Evolutionary conservation across 2,797 vertebrate genomes (phyloP).

Genomic region (Cryptoprocta ferox): DNA sequence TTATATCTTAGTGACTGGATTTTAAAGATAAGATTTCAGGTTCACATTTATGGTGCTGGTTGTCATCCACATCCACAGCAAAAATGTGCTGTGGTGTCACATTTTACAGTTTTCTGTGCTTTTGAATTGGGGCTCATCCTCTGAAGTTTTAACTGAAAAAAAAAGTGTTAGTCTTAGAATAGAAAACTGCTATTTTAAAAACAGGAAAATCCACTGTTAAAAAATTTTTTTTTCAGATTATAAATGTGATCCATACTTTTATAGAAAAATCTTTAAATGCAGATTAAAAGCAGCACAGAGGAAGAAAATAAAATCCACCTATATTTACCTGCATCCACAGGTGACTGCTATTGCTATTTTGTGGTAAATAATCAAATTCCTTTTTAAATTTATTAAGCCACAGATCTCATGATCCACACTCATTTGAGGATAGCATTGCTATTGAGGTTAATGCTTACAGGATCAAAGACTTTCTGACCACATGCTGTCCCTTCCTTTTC

Average conservation of each 20-base stretch:
- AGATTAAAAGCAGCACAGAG: neutral
- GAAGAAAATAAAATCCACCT: neutral
- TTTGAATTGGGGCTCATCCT: neutral
- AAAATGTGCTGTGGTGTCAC: neutral
- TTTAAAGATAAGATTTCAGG: conserved; percentile 19
- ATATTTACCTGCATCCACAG: neutral
- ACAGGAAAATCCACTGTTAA: neutral
- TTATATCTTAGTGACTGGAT: neutral
- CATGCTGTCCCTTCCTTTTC: neutral
- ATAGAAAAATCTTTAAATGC: conserved; percentile 15
- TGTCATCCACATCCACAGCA: neutral
- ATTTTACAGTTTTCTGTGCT: neutral
- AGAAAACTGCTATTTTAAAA: conserved; percentile 29
- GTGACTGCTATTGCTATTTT: neutral
- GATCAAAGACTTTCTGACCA: neutral
- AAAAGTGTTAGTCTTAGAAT: conserved; percentile 6
- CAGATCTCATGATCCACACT: neutral
- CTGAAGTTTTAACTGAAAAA: conserved; percentile 35
- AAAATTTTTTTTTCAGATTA: neutral
- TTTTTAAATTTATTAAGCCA: conserved; percentile 9
- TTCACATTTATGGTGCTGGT: neutral
- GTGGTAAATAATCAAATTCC: conserved; percentile 16
- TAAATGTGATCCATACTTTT: neutral
- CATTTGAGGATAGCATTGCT: neutral
- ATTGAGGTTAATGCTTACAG: neutral